phyloP scores from a whole-genome alignment of 2,797 vertebrate species.

The Parambassis ranga region DNA sequence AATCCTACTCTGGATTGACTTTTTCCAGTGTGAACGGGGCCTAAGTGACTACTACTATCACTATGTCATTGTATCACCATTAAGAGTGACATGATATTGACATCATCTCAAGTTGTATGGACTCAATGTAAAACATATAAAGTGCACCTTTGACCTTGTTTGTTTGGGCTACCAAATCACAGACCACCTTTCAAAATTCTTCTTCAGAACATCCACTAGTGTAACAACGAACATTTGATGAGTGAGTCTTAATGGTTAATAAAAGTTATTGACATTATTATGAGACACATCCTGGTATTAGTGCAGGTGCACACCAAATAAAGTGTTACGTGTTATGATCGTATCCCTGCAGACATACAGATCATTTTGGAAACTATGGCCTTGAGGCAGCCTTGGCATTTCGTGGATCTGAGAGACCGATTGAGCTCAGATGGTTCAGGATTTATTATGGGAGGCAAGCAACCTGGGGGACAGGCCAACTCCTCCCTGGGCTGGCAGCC shows the following conservation, averaged over 20 bases:
- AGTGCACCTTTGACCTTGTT: no score
- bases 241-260: neutral
- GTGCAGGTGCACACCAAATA: slow-evolving; percentile 15
- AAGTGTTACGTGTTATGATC: neutral
- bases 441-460: slow-evolving; percentile 60
- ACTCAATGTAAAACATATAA: no score
- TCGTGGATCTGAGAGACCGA: slow-evolving; percentile 57
- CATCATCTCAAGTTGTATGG: no score
- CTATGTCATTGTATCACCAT: no score
- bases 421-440: slow-evolving; percentile 58
- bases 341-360: neutral
- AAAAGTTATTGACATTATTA: neutral
- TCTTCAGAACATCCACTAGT: neutral
- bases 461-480: slow-evolving; percentile 60
- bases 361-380: slow-evolving; percentile 29
- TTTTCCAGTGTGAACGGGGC: no score
- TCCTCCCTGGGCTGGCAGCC: slow-evolving; percentile 44
- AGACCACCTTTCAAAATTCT: no score
- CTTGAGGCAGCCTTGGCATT: slow-evolving; percentile 62
- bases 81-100: no score
- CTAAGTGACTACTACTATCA: no score
- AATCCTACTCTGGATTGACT: no score
- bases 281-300: neutral
- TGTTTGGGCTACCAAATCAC: no score
- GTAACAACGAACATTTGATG: neutral